Conservation (phyloP, 1,140 invertebrate genomes). For the Drosophila sp. region DNA sequence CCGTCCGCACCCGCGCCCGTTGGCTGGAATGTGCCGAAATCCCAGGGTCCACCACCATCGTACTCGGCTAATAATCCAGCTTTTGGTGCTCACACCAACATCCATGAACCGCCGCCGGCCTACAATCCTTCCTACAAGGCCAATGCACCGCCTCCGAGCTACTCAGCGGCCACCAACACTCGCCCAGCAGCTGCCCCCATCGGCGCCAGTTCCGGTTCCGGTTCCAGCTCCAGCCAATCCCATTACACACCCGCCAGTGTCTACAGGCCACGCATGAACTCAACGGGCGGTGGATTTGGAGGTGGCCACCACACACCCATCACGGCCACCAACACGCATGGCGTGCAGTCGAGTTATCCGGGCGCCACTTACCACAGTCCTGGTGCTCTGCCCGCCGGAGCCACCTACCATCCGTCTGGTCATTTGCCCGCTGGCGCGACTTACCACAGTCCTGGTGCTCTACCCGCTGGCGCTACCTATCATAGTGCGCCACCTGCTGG, state of each 20-base stretch:
- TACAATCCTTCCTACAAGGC: slow-evolving; percentile 72
- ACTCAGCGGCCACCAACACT: slow-evolving; percentile 54
- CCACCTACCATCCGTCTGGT: slow-evolving; percentile 67
- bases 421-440: slow-evolving; percentile 64
- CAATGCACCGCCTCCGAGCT: slow-evolving; percentile 55
- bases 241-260: slow-evolving; percentile 52
- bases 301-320: slow-evolving; percentile 64
- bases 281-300: slow-evolving; percentile 57
- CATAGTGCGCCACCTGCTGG: slow-evolving; percentile 60
- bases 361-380: slow-evolving; percentile 63
- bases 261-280: slow-evolving; percentile 65
- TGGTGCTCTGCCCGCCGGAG: slow-evolving; percentile 61
- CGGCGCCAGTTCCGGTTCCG: slow-evolving; percentile 7
- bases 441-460: slow-evolving; percentile 64
- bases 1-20: slow-evolving; percentile 48
- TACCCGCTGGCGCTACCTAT: slow-evolving; percentile 69
- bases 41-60: slow-evolving; percentile 71
- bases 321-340: slow-evolving; percentile 63
- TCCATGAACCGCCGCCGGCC: slow-evolving; percentile 72
- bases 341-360: slow-evolving; percentile 76
- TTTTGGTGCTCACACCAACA: slow-evolving; percentile 73
- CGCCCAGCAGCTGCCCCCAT: slow-evolving; percentile 11
- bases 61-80: slow-evolving; percentile 67
- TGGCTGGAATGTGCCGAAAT: slow-evolving; percentile 79
- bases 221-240: slow-evolving; percentile 2